A percentile compares a stretch with the other conserved stretches of the same genome.
phyloP scores from a whole-genome alignment of 2,888 invertebrate species.

The Masnerella sp. region DNA sequence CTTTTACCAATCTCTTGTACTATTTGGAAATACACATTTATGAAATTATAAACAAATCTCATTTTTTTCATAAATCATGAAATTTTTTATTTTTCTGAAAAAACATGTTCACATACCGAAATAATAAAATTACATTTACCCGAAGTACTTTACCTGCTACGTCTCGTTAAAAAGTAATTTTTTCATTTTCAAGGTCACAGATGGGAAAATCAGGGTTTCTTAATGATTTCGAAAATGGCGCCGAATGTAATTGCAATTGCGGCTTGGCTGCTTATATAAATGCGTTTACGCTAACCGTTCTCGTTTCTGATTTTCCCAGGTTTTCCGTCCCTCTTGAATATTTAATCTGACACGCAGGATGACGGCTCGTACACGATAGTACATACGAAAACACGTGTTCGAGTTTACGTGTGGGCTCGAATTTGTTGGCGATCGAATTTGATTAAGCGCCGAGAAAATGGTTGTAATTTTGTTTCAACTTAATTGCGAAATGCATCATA shows the following conservation, averaged over 20 bases:
- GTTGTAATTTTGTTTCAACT: conserved; percentile 51
- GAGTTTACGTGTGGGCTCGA: conserved; percentile 38
- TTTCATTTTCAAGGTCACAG: conserved; percentile 1
- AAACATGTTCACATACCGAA: too few species aligned
- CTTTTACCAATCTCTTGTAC: too few species aligned
- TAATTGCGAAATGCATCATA: conserved; percentile 40
- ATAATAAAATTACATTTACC: too few species aligned
- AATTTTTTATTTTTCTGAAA: too few species aligned
- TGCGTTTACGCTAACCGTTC: conserved; percentile 58
- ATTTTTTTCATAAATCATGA: too few species aligned
- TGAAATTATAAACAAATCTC: too few species aligned
- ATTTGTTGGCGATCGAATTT: conserved; percentile 54
- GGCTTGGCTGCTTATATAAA: conserved; percentile 45
- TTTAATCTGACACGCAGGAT: conserved; percentile 70
- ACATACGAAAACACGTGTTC: conserved; percentile 53
- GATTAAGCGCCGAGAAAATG: conserved; percentile 55
- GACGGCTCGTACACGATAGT: conserved; percentile 48
- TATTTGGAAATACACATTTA: too few species aligned
- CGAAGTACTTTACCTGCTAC: too few species aligned
- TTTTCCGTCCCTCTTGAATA: conserved; percentile 69
- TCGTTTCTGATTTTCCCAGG: conserved; percentile 72
- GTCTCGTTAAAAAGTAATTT: too few species aligned
- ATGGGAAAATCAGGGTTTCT: conserved; percentile 38
- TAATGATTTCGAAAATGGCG: conserved; percentile 39
- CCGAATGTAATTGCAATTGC: conserved; percentile 52